phyloP scores from a whole-genome alignment of 2,888 invertebrate genomes.

The Caenorhabditis wallacei region DNA sequence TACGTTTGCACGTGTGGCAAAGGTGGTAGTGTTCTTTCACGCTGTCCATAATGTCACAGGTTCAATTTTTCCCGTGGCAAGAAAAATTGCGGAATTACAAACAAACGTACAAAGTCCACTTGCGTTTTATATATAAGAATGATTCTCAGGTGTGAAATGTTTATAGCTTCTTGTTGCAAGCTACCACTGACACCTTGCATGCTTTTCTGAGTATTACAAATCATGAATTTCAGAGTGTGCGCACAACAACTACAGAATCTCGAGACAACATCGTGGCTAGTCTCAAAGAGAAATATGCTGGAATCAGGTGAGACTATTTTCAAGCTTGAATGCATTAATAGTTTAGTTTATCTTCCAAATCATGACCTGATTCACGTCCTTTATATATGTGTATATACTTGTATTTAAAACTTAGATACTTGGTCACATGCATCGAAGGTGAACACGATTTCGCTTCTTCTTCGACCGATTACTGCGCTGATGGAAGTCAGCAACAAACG shows the following conservation, averaged over 20 bases:
- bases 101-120: no score
- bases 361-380: not conserved
- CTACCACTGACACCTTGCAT: no score
- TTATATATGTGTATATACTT: no score
- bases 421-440: constrained; percentile 72
- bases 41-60: no score
- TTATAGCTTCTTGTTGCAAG: no score
- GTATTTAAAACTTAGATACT: constrained; percentile 57
- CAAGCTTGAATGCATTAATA: constrained; percentile 55
- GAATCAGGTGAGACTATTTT: constrained; percentile 39
- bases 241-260: constrained; percentile 68
- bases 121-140: no score
- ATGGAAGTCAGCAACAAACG: constrained; percentile 71
- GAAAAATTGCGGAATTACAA: no score
- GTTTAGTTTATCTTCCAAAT: not conserved
- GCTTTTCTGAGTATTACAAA: no score
- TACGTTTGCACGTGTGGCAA: no score
- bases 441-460: constrained; percentile 69
- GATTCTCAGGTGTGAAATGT: no score
- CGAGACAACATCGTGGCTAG: constrained; percentile 70
- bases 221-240: constrained; percentile 66
- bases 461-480: constrained; percentile 66
- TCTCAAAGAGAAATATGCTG: constrained; percentile 69
- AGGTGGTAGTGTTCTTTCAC: no score
- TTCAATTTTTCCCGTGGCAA: no score